Evolutionary conservation across 2,888 invertebrate genomes (phyloP), one percentile per base, ranked within the genome.

Genomic region (Eurytoma californica): DNA sequence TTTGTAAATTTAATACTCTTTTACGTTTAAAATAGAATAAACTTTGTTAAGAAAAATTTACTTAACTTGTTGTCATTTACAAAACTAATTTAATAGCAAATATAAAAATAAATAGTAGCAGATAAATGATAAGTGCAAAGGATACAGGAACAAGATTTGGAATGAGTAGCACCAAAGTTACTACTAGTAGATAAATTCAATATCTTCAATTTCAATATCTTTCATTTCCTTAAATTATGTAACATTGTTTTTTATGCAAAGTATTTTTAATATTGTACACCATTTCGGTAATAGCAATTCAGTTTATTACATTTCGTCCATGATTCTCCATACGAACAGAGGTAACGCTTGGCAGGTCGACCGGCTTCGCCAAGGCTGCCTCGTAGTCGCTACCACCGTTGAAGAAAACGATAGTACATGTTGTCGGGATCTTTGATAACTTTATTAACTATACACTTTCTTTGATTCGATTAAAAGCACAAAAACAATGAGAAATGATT

Each of bases 251-350:
- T 81, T 80, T 78, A 80, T 80, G 80, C 78, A 82, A 82, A 82
- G 77, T 82, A 80, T 78, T 78, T 81, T 79, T 77, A 78, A 82
- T 82, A 80, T 82, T 78, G 73, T 82, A 82, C 80, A 82, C 77
- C 74, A 66, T 78, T 74, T 75, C 80, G 65, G 73, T 76, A 80
- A 85, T 86, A 86, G 85, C 86, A 87, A 86, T 39, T 86, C 86
- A 86, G 83, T 87, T 88, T 86, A 88, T 88, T 88, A 88, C 85
- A 87, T 85, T 86, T 86, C 84, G 85, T 87, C 81, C 85, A 85
- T 86, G 82, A 85, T 86, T 85, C 83, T 85, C 77, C 72, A 77
- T 85, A 85, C 85, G 82, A 87, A 86, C 86, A 88, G 85, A 85
- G 82, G 85, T 87, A 87, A 84, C 83, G 86, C 87, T 87, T 72